phyloP scores from a whole-genome alignment of 2,888 invertebrate species.

The Acrocyrtus sp. region DNA sequence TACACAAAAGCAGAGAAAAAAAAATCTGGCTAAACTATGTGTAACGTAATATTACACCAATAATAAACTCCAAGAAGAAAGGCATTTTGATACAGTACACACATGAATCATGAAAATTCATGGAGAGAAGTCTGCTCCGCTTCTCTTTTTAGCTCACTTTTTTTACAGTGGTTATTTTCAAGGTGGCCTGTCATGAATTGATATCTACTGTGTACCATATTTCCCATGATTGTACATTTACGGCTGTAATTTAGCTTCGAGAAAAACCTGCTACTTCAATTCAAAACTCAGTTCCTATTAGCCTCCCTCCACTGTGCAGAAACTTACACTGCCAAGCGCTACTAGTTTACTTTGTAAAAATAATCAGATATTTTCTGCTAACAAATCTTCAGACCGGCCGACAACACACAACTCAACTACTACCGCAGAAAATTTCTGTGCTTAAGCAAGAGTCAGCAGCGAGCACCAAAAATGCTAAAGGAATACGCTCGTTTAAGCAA shows the following conservation, averaged over 20 bases:
- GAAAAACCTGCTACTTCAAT: background rate
- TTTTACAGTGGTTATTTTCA: constrained; percentile 14
- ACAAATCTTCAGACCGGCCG: too few species aligned
- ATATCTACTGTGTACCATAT: constrained; percentile 3
- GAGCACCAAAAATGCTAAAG: too few species aligned
- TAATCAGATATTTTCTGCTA: constrained; percentile 7
- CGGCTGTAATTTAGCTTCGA: background rate
- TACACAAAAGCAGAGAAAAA: constrained; percentile 18
- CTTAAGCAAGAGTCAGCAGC: too few species aligned
- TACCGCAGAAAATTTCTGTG: too few species aligned
- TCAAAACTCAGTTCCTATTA: too few species aligned
- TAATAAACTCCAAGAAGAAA: too few species aligned
- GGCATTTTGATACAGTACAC: too few species aligned
- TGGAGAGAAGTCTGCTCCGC: background rate
- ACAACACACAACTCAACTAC: too few species aligned
- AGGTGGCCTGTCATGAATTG: constrained; percentile 26
- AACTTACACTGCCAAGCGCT: too few species aligned
- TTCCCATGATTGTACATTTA: constrained; percentile 14
- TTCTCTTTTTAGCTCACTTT: background rate
- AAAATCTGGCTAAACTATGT: background rate
- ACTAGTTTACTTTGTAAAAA: constrained; percentile 16
- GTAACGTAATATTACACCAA: constrained; percentile 15
- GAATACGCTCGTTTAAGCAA: too few species aligned
- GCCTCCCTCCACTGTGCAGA: too few species aligned
- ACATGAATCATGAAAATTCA: background rate